Evolutionary conservation across 2,888 invertebrate genomes (phyloP).

Genomic region (Zeuzera pyrina): DNA sequence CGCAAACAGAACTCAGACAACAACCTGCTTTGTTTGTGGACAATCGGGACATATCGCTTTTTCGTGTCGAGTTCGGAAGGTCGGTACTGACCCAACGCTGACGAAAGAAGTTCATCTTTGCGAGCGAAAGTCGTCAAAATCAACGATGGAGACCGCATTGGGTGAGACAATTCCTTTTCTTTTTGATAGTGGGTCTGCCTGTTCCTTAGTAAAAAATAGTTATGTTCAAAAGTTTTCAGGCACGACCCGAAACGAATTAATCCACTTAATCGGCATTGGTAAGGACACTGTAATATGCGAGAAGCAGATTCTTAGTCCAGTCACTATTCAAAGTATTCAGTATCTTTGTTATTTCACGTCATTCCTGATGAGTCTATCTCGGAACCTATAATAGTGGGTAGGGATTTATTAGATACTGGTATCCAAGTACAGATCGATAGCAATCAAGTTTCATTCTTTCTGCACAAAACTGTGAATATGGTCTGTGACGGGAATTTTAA

Average conservation of each 20-base stretch:
- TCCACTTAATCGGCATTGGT: slow-evolving; percentile 3
- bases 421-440: neutral
- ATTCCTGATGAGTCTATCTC: neutral
- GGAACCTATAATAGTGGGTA: neutral
- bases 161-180: slow-evolving; percentile 17
- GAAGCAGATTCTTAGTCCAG: neutral
- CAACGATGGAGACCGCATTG: slow-evolving; percentile 11
- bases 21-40: slow-evolving; percentile 11
- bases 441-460: neutral
- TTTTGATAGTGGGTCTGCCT: slow-evolving; percentile 13
- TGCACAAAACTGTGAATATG: slow-evolving; percentile 2
- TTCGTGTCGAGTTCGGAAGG: slow-evolving; percentile 6
- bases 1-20: neutral
- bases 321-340: neutral
- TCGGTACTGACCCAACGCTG: neutral
- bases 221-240: neutral
- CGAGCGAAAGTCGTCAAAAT: slow-evolving; percentile 6
- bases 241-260: neutral
- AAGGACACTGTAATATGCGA: neutral
- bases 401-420: neutral
- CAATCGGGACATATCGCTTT: slow-evolving; percentile 9
- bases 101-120: neutral
- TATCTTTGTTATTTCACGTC: neutral
- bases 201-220: slow-evolving; percentile 1
- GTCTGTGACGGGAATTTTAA: too few relatives aligned